Base-by-base conservation (phyloP, 2,888 invertebrate genomes). In the Chrysodeixis includens region DNA sequence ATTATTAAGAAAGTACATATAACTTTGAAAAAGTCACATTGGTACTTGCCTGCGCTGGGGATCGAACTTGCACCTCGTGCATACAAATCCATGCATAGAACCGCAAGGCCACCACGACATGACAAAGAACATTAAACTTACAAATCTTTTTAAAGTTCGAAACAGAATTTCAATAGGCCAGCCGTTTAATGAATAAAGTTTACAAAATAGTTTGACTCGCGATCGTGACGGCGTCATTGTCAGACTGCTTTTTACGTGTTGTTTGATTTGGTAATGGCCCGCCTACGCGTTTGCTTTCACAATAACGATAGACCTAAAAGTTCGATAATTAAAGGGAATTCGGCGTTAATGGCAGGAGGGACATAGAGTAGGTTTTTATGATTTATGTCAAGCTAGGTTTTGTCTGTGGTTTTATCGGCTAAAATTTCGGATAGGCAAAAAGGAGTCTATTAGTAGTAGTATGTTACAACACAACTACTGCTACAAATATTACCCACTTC, bases 201-300 rank as follows among this genome's bases (percentile, higher is more conserved):
- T 9, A 49, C 10, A 10, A 20, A 49, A 49, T 49, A 49, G 46
- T 49, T 49, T 49, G 46, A 49, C 20, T 49, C 5, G 46, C 6
- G 18, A 9, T 49, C 46, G 46, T 49, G 46, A 20, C 46, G 46
- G 3, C 46, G 46, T 49, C 46, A 49, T 9, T 20, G 20, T 10
- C 46, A 20, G 46, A 2, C 18, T 16, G 20, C 46, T 49, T 49
- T 49, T 49, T 49, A 49, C 18, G 20, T 20, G 18, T 20, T 49
- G 46, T 49, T 49, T 49, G 46, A 49, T 49, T 20, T 49, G 20
- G 46, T 49, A 49, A 49, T 49, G 46, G 46, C 16, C 46, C 46
- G 46, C 46, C 46, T 10, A 49, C 46, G 46, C 46, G 10, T 12
- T 49, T 20, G 12, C 46, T 49, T 49, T 49, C 46, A 49, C 9